A percentile compares a stretch with the other conserved stretches of the same genome.
phyloP scores from a whole-genome alignment of 1,140 invertebrate species.

The Drosophila tani region DNA sequence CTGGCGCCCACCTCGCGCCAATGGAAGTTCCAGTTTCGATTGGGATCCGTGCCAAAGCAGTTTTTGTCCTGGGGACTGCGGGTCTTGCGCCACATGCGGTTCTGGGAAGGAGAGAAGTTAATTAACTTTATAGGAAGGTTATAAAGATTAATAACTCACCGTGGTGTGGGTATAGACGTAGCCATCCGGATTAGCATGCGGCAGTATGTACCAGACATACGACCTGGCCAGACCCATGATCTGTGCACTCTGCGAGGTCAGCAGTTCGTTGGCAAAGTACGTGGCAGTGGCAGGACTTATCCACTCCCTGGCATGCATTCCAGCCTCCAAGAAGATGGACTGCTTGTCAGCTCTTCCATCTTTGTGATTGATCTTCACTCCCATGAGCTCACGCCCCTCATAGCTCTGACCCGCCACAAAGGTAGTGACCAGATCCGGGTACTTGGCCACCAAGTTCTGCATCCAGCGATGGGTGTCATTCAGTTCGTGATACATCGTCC shows the following conservation, averaged over 20 bases:
- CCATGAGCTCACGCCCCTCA: constrained; percentile 88
- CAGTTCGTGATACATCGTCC: constrained; percentile 85
- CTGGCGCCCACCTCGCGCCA: constrained; percentile 89
- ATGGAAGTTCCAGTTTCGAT: constrained; percentile 91
- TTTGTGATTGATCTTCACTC: constrained; percentile 86
- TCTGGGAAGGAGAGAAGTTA: constrained; percentile 40
- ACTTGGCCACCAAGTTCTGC: constrained; percentile 77
- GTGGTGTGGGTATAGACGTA: constrained; percentile 89
- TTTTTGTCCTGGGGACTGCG: constrained; percentile 85
- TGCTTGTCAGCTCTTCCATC: constrained; percentile 57
- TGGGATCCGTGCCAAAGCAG: constrained; percentile 90
- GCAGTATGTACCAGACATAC: constrained; percentile 90
- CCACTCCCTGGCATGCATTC: constrained; percentile 92
- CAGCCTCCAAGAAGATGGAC: constrained; percentile 86
- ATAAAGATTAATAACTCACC: not conserved
- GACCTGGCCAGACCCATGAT: constrained; percentile 86
- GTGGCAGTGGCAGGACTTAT: constrained; percentile 89
- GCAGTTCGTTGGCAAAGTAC: constrained; percentile 88
- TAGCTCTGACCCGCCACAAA: constrained; percentile 86
- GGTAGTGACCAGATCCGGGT: constrained; percentile 85
- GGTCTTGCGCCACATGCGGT: constrained; percentile 92
- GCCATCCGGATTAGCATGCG: constrained; percentile 91
- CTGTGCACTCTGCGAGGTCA: constrained; percentile 85
- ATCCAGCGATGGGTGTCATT: constrained; percentile 86
- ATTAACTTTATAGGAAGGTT: too few relatives aligned